Base-by-base conservation (phyloP, 2,113 vertebrate genomes). In the Apteryx mantelli region DNA sequence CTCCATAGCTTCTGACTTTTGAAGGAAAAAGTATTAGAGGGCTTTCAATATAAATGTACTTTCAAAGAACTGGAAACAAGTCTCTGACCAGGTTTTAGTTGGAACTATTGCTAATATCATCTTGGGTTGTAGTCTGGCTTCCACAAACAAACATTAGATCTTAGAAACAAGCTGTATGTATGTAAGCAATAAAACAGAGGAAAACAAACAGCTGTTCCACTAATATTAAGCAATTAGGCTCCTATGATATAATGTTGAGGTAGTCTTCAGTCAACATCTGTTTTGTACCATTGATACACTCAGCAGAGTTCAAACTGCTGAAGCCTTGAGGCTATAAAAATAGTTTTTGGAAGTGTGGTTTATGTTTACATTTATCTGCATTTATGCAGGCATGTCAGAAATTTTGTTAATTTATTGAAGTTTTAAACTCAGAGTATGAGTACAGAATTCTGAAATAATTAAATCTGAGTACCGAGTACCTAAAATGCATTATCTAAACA, bases 151-250 rank as follows among this genome's bases (percentile, higher is more conserved):
- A 21, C 5, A 0, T 46, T 76, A 79, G 25, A 68, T 82, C 64
- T 94, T 56, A 79, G 70, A 69, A 95, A n/a, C 38, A 82, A 30
- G 7, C 74, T 89, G 61, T 52, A 34, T 91, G 50, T 76, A 64
- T n/a, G n/a, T 78, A 85, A 87, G 84, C 56, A 65, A 24, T 82
- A 52, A 80, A 87, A 76, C 5, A 61, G 63, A 89, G 36, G 91
- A 85, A 89, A 94, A 80, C 56, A 82, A 89, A 65, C 87, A 96
- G 38, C 70, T 93, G 75, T 94, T 93, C 78, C 75, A 89, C 63
- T 96, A 91, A 53, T 5, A 88, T 82, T 91, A 52, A 65, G 78
- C 82, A 85, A 91, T 95, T 88, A 89, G 55, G 11, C 40, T 94
- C 66, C n/a, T 30, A 53, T 89, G 78, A 52, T 85, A 55, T 24